Evolutionary conservation across 2,888 invertebrate genomes (phyloP).

Genomic region (Aphidoletes aphidimyza): DNA sequence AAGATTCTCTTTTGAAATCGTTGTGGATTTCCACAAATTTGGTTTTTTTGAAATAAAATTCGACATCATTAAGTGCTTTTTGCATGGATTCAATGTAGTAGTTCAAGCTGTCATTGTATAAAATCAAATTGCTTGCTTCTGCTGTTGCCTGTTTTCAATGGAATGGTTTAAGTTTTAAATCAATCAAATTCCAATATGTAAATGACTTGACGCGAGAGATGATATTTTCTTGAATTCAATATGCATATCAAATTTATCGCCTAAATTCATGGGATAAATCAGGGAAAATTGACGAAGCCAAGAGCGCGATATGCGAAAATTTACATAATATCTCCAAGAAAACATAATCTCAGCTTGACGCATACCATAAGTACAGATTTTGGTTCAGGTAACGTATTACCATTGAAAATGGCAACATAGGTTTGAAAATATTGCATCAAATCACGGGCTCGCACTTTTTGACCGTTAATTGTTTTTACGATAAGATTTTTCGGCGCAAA

Average conservation of each 20-base stretch:
- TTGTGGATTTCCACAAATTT: background rate
- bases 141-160: background rate
- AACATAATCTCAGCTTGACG: too few species aligned
- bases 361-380: background rate
- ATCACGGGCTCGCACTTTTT: background rate
- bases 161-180: background rate
- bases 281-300: too few species aligned
- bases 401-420: background rate
- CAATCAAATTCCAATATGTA: background rate
- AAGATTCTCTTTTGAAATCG: too few species aligned
- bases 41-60: background rate
- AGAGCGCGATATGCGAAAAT: too few species aligned
- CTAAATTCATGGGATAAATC: too few species aligned
- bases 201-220: too few species aligned
- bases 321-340: too few species aligned
- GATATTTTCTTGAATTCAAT: too few species aligned
- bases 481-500: conserved; percentile 53
- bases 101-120: background rate
- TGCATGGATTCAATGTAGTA: background rate
- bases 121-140: background rate
- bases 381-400: background rate
- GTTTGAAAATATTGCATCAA: background rate
- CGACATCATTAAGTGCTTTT: too few species aligned
- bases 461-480: conserved; percentile 42
- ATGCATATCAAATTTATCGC: too few species aligned